These are phyloP conservation scores for Mormyrops boulengeri DNA, from an alignment of 2,797 vertebrate species.

Conservation along the genomic window DNA sequence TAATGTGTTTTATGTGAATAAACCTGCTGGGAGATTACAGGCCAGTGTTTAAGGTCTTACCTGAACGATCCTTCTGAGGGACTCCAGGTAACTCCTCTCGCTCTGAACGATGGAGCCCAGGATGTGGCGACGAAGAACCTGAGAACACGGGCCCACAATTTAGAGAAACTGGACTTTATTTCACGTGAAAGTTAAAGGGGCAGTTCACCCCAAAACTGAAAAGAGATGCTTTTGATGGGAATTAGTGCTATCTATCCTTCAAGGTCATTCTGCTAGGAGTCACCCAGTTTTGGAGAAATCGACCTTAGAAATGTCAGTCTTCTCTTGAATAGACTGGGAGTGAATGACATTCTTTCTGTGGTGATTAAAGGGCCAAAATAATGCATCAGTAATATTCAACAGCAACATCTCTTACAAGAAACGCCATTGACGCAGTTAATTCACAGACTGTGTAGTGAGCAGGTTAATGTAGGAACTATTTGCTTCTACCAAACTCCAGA, in stretches of 20 bases:
- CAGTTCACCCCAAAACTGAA: background rate
- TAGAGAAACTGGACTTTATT: background rate
- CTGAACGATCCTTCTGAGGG: slow-evolving; percentile 70
- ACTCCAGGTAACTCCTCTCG: slow-evolving; percentile 84
- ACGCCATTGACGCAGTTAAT: background rate
- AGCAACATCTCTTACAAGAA: background rate
- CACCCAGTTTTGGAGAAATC: background rate
- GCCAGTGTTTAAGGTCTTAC: background rate
- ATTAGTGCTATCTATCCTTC: background rate
- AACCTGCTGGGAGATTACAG: slow-evolving; percentile 63
- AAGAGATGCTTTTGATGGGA: background rate
- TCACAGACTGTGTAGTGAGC: background rate
- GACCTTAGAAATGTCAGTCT: background rate
- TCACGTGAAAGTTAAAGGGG: background rate
- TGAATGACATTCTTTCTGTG: background rate
- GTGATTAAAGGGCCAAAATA: background rate
- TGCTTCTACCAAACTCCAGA: background rate
- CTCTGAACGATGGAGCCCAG: slow-evolving; percentile 88
- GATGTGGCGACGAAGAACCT: slow-evolving; percentile 89
- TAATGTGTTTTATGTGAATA: slow-evolving; percentile 56
- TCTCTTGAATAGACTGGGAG: background rate
- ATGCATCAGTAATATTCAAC: background rate
- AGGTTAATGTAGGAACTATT: background rate
- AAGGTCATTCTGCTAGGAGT: background rate
- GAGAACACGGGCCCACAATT: background rate